phyloP scores from a whole-genome alignment of 2,888 invertebrate species.

The Parasteatoda lunata region DNA sequence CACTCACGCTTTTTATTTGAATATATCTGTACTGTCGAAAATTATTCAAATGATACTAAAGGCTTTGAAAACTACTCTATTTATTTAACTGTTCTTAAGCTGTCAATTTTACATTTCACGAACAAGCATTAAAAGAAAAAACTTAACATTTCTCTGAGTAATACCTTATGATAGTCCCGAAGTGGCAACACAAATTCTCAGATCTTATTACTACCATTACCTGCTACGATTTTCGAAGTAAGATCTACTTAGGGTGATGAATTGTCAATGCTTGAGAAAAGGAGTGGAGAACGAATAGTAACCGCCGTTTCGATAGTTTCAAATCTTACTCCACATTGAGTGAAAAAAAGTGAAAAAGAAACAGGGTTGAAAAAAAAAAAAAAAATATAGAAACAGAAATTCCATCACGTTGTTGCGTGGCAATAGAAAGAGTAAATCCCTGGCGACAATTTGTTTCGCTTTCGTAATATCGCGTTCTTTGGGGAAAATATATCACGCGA shows the following conservation, averaged over 20 bases:
- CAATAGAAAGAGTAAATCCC: conserved; percentile 51
- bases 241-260: conserved; percentile 33
- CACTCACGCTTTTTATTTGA: no score
- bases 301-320: conserved; percentile 31
- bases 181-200: conserved; percentile 28
- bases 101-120: no score
- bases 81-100: background rate
- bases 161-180: background rate
- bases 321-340: conserved; percentile 25
- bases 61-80: no score
- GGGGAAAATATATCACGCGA: conserved; percentile 43
- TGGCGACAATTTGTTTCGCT: conserved; percentile 50
- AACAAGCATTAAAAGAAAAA: background rate
- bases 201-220: conserved; percentile 36
- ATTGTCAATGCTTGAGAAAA: background rate
- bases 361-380: background rate
- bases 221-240: conserved; percentile 28
- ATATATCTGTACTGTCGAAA: no score
- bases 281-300: conserved; percentile 7
- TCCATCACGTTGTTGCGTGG: conserved; percentile 32
- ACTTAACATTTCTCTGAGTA: conserved; percentile 12
- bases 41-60: no score
- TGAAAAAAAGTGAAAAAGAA: background rate
- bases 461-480: conserved; percentile 38
- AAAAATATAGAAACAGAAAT: conserved; percentile 19